Conservation (phyloP, 2,113 vertebrate genomes). For the Oreochromis niloticus region DNA sequence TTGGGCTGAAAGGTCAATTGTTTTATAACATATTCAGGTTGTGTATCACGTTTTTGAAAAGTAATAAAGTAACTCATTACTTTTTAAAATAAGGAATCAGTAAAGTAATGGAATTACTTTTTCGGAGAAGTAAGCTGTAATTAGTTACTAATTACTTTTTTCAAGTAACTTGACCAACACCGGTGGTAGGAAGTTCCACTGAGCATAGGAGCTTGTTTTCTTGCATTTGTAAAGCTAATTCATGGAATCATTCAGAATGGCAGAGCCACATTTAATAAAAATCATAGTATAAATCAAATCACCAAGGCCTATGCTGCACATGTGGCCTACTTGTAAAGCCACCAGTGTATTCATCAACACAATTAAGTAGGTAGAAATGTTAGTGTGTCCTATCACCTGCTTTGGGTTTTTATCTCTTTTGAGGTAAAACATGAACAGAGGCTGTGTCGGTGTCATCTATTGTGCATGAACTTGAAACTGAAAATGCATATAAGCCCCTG, state of each 20-base stretch:
- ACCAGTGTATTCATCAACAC: background rate
- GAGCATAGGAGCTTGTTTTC: background rate
- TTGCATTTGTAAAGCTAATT: background rate
- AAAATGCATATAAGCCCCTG: background rate
- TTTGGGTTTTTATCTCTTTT: background rate
- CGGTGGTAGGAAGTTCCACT: background rate
- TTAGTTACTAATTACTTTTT: accelerated
- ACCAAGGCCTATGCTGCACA: accelerated
- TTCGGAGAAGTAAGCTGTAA: accelerated
- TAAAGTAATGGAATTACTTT: background rate
- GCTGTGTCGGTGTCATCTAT: background rate
- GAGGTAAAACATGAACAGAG: background rate
- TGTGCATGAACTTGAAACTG: background rate
- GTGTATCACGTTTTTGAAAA: background rate
- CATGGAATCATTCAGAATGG: background rate
- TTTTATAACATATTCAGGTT: background rate
- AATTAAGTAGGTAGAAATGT: background rate
- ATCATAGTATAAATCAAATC: background rate
- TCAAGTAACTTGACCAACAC: background rate
- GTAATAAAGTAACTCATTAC: background rate
- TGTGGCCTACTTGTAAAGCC: accelerated
- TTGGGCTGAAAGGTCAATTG: background rate
- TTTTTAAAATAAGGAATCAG: background rate
- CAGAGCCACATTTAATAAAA: background rate
- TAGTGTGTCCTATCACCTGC: accelerated